Conservation (phyloP, 2,797 vertebrate species). For the Ctenopoma kingsleyae region DNA sequence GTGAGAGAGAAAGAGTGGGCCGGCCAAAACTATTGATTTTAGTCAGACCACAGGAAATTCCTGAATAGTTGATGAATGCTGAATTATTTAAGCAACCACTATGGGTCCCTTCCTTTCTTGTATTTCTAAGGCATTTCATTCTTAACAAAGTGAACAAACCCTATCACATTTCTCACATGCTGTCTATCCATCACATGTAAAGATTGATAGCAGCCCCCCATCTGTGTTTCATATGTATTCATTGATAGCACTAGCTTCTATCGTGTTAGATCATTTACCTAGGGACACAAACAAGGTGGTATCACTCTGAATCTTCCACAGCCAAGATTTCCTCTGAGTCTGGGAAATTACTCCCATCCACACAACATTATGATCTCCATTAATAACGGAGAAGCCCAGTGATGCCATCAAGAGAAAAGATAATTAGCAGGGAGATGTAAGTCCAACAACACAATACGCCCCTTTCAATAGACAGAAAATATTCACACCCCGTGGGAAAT, state of each 20-base stretch:
- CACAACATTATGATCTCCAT: slow-evolving; percentile 64
- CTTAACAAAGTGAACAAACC: slow-evolving; percentile 17
- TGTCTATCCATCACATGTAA: slow-evolving; percentile 13
- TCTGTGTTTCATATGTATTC: slow-evolving; percentile 37
- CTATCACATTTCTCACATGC: neutral
- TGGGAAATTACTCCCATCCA: slow-evolving; percentile 59
- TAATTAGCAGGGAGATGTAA: slow-evolving; percentile 72
- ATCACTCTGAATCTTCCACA: slow-evolving; percentile 54
- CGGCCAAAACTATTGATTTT: slow-evolving; percentile 65
- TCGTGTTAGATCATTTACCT: slow-evolving; percentile 43
- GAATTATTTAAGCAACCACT: slow-evolving; percentile 69
- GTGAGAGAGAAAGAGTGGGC: slow-evolving; percentile 16
- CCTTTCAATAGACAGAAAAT: slow-evolving; percentile 39
- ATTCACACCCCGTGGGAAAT: slow-evolving; percentile 29
- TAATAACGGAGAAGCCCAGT: slow-evolving; percentile 69
- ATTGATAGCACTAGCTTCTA: slow-evolving; percentile 27
- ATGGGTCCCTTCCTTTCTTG: slow-evolving; percentile 31
- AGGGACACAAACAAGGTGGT: slow-evolving; percentile 43
- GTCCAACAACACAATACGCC: slow-evolving; percentile 55
- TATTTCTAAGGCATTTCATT: slow-evolving; percentile 44
- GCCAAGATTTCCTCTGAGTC: slow-evolving; percentile 68
- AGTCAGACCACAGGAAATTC: slow-evolving; percentile 65
- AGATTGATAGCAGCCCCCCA: slow-evolving; percentile 43
- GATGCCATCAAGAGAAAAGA: slow-evolving; percentile 67
- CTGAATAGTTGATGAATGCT: slow-evolving; percentile 60